These are phyloP conservation scores for Mixornis gularis DNA, from an alignment of 2,113 vertebrate genomes.

Conservation along the genomic window DNA sequence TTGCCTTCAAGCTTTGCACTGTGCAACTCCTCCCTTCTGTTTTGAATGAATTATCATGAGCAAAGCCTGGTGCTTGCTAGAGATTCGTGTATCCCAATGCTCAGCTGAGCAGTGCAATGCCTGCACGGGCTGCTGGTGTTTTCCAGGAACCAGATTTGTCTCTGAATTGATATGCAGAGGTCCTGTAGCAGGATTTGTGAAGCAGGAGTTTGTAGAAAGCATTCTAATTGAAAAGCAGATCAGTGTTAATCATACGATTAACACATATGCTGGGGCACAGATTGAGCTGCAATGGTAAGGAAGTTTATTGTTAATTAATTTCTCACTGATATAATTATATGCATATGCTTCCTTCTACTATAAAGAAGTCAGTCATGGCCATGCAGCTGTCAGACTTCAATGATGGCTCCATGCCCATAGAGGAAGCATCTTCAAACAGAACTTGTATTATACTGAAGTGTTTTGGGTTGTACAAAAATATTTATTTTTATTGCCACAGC, in stretches of 20 bases:
- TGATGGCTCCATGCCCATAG: neutral
- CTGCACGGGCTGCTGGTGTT: neutral
- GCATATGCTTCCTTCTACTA: neutral
- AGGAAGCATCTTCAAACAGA: neutral
- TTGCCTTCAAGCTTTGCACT: neutral
- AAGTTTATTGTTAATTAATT: neutral
- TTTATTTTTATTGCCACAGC: slow-evolving; percentile 30
- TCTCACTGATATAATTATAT: neutral
- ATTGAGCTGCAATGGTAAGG: neutral
- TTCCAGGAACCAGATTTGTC: neutral
- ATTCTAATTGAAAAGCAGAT: slow-evolving; percentile 1
- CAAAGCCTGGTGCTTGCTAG: neutral
- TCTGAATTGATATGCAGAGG: neutral
- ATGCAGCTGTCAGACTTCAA: neutral
- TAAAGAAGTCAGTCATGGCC: neutral
- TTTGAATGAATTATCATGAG: neutral
- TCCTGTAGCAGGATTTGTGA: neutral
- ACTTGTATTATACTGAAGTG: neutral
- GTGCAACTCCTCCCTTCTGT: neutral
- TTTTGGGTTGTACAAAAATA: neutral
- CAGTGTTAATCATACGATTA: neutral
- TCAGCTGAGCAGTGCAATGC: neutral
- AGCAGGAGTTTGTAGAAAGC: neutral
- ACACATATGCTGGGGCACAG: neutral
- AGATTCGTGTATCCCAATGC: neutral